A percentile compares a stretch with the other conserved stretches of the same genome.
Conservation (phyloP, 2,888 invertebrate genomes). For the Chalcis sispes region DNA sequence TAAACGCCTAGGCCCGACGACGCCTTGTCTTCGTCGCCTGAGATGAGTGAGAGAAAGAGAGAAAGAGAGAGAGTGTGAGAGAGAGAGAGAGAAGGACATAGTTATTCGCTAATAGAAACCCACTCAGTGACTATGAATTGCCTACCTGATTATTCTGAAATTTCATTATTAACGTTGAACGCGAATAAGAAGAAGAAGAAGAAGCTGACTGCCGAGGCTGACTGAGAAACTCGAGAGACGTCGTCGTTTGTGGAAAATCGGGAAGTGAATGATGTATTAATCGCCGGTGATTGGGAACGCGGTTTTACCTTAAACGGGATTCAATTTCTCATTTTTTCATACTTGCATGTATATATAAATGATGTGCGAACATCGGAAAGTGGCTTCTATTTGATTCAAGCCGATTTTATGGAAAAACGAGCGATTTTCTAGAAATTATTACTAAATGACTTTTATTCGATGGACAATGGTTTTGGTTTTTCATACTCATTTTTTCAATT, state of each 20-base stretch:
- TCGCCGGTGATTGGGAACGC: slow-evolving; percentile 47
- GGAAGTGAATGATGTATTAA: slow-evolving; percentile 52
- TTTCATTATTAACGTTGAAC: slow-evolving; percentile 72
- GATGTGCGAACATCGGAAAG: slow-evolving; percentile 17
- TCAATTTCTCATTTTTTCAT: slow-evolving; percentile 27
- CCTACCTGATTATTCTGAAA: slow-evolving; percentile 73
- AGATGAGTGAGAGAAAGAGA: slow-evolving; percentile 34
- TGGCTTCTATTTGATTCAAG: slow-evolving; percentile 35
- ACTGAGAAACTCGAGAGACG: not conserved
- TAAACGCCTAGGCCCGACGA: not conserved
- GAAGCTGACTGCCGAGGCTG: not conserved
- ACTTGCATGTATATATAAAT: not conserved
- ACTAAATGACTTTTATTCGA: no score
- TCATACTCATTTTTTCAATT: no score
- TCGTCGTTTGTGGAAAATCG: slow-evolving; percentile 3
- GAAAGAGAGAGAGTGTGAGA: slow-evolving; percentile 25
- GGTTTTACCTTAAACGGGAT: slow-evolving; percentile 47
- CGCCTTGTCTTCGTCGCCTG: slow-evolving; percentile 28
- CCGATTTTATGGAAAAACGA: slow-evolving; percentile 6
- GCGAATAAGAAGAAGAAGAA: slow-evolving; percentile 22
- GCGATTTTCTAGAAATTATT: not conserved
- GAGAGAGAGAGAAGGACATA: slow-evolving; percentile 8
- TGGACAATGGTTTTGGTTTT: no score
- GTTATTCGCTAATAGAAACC: slow-evolving; percentile 58
- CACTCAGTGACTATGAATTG: slow-evolving; percentile 72